These are phyloP conservation scores for Anadara kagoshimensis DNA, from an alignment of 1,140 invertebrate genomes.

Conservation along the genomic window DNA sequence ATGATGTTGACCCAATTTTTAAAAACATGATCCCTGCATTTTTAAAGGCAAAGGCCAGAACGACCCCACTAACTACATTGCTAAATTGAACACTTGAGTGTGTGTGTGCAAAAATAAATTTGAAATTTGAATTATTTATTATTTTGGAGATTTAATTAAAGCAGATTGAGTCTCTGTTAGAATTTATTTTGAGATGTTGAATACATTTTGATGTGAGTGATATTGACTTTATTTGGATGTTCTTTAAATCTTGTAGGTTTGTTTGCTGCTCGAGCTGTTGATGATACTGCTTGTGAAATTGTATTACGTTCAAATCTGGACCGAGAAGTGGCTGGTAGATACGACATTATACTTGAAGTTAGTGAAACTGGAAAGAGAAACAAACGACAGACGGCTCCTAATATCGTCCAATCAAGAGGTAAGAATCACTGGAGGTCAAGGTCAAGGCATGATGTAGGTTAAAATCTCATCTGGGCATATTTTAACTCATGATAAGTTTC, in stretches of 20 bases:
- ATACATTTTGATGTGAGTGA: neutral
- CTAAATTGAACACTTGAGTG: too few species aligned
- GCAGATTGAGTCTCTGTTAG: too few species aligned
- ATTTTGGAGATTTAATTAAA: too few species aligned
- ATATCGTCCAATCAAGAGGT: neutral
- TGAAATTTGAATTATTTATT: too few species aligned
- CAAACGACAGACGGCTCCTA: constrained; percentile 8
- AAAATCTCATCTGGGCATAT: neutral
- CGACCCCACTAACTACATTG: too few species aligned
- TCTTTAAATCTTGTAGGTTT: neutral
- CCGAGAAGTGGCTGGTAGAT: constrained; percentile 22
- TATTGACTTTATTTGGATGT: neutral
- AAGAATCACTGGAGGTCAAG: neutral
- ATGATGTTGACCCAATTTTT: too few species aligned
- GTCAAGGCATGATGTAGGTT: neutral
- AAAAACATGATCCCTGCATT: too few species aligned
- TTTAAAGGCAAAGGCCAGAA: too few species aligned
- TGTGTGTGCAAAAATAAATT: too few species aligned
- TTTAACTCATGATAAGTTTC: neutral
- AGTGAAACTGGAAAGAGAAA: constrained; percentile 8
- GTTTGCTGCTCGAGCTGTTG: constrained; percentile 1
- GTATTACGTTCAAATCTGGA: constrained; percentile 26
- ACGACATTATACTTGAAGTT: constrained; percentile 33
- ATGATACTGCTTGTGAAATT: constrained; percentile 22
- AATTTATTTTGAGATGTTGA: neutral